Evolutionary conservation across 2,888 invertebrate species (phyloP), one percentile per base, ranked within the genome.

Genomic region (Erebia palarica): DNA sequence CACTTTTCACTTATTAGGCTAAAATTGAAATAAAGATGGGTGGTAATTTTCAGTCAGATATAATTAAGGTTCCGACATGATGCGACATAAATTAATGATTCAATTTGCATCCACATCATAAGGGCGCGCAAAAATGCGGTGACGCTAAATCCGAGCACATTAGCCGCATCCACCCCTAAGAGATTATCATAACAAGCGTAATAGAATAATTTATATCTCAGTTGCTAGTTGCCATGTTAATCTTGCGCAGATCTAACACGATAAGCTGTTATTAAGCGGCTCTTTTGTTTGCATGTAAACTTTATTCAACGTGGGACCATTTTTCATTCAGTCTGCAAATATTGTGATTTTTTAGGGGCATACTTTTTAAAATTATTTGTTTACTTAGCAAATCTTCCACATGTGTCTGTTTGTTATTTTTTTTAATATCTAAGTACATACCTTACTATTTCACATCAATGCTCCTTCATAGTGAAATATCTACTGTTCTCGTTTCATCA

Each of bases 111-210:
- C 73, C 64, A 64, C 78, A 82, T 79, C 77, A 79, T 79, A 83
- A 79, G 80, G 81, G 80, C 77, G 81, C 77, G 76, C 74, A 81
- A 83, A 83, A 85, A 84, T 84, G 82, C 77, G 80, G 79, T 80
- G 78, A 78, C 80, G 80, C 86, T 82, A 85, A 86, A 87, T 86
- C 85, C 82, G 79, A 80, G 78, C 85, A 85, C 84, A 89, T 89
- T 88, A 86, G 85, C 84, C 83, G 81, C 85, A 81, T 80, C 82
- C 85, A 86, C 86, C 89, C 90, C 87, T 80, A 75, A 36, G 82
- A 88, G 90, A 92, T 92, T 89, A 90, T 86, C 85, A 84, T 87
- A 87, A 87, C 85, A 86, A 81, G 84, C 88, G 84, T 90, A 89
- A 91, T 90, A 90, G 88, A 88, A 89, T 90, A 89, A 90, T 88